Base-by-base conservation (phyloP, 2,113 vertebrate species). In the Brienomyrus brachyistius region DNA sequence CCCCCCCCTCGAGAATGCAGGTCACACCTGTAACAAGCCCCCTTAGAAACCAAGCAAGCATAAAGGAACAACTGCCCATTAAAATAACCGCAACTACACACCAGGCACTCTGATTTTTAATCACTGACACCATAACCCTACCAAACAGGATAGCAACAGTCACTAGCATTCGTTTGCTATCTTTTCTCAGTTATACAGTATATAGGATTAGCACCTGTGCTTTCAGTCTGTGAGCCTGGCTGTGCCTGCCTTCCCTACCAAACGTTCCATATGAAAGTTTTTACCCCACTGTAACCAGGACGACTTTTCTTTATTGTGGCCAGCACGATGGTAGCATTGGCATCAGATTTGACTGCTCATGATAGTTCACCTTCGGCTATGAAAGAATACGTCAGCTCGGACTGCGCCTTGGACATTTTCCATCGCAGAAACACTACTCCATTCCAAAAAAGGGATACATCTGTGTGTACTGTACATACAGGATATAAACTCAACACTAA, bases 1-100 rank as follows among this genome's bases (percentile, higher is more conserved):
- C 56, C 47, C 1, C 89, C 82, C 89, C 52, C 62, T 83, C 40
- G 87, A 88, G 87, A 87, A 59, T 82, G 90, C 89, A 52, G 91
- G 90, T 82, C 83, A 45, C 15, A 17, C 91, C 90, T 90, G 90
- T 92, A 91, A 93, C 89, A 89, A 91, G 90, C 74, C 91, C 90
- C 90, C 10, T 66, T 90, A 70, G 90, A 70, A 80, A 85, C 40
- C 86, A 50, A 90, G 90, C 89, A 90, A 84, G 88, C 87, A 59
- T 88, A 88, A 88, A 90, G 77, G 5, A 43, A 54, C 77, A 19
- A 51, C 77, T 21, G 31, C 23, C 50, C 35, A 59, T 89, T 77
- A 45, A 94, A 94, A 82, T 77, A 35, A 91, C 86, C 17, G 21
- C 59, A 93, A 85, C 15, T 40, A 77, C 70, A 77, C 31, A 6